Evolutionary conservation across 2,113 vertebrate genomes (phyloP).

Genomic region (Erythrocercus mccallii): DNA sequence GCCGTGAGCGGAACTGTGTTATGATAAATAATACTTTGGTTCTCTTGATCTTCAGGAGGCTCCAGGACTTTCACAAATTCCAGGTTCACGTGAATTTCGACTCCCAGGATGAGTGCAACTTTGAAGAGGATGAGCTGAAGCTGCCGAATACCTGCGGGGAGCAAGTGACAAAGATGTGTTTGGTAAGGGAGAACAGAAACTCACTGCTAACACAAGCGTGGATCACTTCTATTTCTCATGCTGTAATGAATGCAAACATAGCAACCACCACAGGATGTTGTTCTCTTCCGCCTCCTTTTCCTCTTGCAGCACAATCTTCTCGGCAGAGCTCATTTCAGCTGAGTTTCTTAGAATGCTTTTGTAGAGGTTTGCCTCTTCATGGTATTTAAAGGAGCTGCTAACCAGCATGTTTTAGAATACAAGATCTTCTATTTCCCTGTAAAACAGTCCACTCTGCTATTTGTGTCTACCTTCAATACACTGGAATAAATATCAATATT

Average conservation of each 20-base stretch:
- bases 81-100: slow-evolving; percentile 94
- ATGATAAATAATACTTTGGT: slow-evolving; percentile 78
- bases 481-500: not conserved
- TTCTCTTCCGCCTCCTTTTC: not conserved
- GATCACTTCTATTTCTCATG: not conserved
- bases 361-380: not conserved
- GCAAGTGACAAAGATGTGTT: not conserved
- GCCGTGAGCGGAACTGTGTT: not conserved
- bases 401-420: not conserved
- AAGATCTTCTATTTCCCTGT: not conserved
- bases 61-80: slow-evolving; percentile 92
- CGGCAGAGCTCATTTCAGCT: not conserved
- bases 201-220: not conserved
- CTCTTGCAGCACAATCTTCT: not conserved
- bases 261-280: not conserved
- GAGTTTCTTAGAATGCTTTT: not conserved
- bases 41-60: slow-evolving; percentile 93
- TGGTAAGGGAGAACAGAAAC: not conserved
- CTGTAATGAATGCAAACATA: not conserved
- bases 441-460: not conserved
- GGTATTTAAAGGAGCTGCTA: not conserved
- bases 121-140: slow-evolving; percentile 96
- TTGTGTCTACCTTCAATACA: not conserved
- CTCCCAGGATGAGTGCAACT: slow-evolving; percentile 89
- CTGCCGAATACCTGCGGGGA: slow-evolving; percentile 87